Conservation (phyloP, 2,797 vertebrate species). For the Acropternis orthonyx region DNA sequence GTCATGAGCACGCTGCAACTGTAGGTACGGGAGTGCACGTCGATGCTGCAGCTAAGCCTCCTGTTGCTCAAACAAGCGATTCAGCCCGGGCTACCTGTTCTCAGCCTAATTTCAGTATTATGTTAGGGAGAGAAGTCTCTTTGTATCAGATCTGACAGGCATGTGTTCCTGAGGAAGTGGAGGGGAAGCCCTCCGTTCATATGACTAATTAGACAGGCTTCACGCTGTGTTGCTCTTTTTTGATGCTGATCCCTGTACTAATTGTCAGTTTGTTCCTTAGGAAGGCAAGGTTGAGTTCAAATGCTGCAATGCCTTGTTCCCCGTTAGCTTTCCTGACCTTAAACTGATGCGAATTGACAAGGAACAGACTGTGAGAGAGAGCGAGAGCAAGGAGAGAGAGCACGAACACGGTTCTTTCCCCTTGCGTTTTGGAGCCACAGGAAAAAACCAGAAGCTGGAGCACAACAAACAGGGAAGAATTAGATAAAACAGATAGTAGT, state of each 20-base stretch:
- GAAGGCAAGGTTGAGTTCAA: slow-evolving; percentile 91
- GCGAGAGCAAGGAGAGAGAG: neutral
- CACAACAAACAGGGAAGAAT: neutral
- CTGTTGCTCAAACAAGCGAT: neutral
- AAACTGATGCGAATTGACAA: slow-evolving; percentile 79
- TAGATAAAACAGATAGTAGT: neutral
- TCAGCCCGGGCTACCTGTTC: slow-evolving; percentile 56
- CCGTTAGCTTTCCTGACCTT: slow-evolving; percentile 72
- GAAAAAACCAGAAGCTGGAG: neutral
- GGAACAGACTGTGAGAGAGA: slow-evolving; percentile 64
- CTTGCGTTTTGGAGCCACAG: neutral
- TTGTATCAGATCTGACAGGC: slow-evolving; percentile 81
- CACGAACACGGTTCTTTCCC: neutral
- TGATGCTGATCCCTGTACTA: slow-evolving; percentile 91
- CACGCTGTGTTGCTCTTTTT: slow-evolving; percentile 92
- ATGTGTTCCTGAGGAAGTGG: slow-evolving; percentile 79
- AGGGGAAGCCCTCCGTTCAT: slow-evolving; percentile 90
- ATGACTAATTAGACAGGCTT: slow-evolving; percentile 98
- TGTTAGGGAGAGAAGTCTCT: slow-evolving; percentile 55
- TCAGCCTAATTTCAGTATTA: slow-evolving; percentile 47
- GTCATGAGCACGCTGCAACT: neutral
- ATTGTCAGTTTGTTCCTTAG: slow-evolving; percentile 86
- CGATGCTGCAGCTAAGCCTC: neutral
- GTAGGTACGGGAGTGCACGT: neutral
- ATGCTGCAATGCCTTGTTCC: slow-evolving; percentile 78